Conservation (phyloP, 2,888 invertebrate genomes). For the Coronaproctus castanopsis region DNA sequence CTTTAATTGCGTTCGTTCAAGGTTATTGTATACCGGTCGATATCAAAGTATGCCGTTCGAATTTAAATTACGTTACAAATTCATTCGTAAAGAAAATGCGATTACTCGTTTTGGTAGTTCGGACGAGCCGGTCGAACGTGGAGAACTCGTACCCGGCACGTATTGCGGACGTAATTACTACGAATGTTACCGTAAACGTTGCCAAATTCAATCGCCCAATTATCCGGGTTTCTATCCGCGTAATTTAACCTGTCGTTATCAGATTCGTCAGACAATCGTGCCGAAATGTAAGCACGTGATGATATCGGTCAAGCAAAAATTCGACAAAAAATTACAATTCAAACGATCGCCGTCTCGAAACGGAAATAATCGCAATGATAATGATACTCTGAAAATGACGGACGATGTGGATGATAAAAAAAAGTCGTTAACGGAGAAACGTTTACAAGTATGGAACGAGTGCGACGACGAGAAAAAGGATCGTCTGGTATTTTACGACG, state of each 20-base stretch:
- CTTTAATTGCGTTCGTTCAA: too few relatives aligned
- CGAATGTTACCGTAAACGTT: slow-evolving; percentile 64
- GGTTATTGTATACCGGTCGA: slow-evolving; percentile 24
- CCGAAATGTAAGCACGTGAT: slow-evolving; percentile 79
- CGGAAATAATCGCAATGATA: background rate
- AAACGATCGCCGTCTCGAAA: slow-evolving; percentile 8
- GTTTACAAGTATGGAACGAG: slow-evolving; percentile 59
- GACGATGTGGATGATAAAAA: slow-evolving; percentile 26
- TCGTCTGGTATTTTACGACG: slow-evolving; percentile 69
- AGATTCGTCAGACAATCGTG: slow-evolving; percentile 60
- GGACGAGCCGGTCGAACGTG: slow-evolving; percentile 57
- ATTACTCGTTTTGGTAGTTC: slow-evolving; percentile 44
- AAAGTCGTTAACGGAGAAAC: slow-evolving; percentile 47
- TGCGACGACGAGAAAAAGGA: slow-evolving; percentile 67
- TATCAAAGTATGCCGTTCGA: slow-evolving; percentile 46
- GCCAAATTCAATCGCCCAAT: slow-evolving; percentile 72
- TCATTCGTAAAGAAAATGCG: slow-evolving; percentile 50
- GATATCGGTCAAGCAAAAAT: slow-evolving; percentile 63
- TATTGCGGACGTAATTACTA: slow-evolving; percentile 69
- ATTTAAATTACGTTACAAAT: slow-evolving; percentile 58
- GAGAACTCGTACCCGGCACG: slow-evolving; percentile 56
- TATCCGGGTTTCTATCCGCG: slow-evolving; percentile 74
- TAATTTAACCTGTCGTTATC: slow-evolving; percentile 81
- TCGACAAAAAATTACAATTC: slow-evolving; percentile 35
- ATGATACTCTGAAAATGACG: background rate